phyloP scores from a whole-genome alignment of 1,140 invertebrate genomes.

The Caenorhabditis inopinata region DNA sequence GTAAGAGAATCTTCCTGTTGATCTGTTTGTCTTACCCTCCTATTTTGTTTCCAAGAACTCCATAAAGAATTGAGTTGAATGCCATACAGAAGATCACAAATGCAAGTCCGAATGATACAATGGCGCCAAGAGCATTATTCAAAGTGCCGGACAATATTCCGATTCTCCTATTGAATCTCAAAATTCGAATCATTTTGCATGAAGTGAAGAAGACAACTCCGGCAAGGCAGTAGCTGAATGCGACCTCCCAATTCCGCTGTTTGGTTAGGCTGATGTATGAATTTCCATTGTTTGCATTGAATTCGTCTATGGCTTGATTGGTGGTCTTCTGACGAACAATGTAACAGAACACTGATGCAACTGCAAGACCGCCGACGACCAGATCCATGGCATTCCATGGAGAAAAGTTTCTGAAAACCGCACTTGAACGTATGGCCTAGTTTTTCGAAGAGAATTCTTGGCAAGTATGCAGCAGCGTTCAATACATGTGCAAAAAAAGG shows the following conservation, averaged over 20 bases:
- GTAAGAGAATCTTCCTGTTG: not conserved
- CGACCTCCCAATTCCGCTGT: constrained; percentile 69
- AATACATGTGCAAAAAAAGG: too few species aligned
- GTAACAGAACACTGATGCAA: constrained; percentile 4
- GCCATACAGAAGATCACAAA: constrained; percentile 67
- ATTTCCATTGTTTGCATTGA: constrained; percentile 69
- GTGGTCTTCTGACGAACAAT: constrained; percentile 3
- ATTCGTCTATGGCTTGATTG: constrained; percentile 64
- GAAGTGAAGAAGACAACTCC: constrained; percentile 69
- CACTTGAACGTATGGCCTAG: too few species aligned
- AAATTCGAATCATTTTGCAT: constrained; percentile 70
- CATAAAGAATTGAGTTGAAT: constrained; percentile 69
- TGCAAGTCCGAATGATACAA: constrained; percentile 67
- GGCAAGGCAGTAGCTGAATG: constrained; percentile 69
- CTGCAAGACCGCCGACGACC: constrained; percentile 44
- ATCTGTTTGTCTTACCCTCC: not conserved
- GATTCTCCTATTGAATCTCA: constrained; percentile 70
- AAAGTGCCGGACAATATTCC: constrained; percentile 67
- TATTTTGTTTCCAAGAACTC: constrained; percentile 68
- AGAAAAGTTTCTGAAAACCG: constrained; percentile 65
- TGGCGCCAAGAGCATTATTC: constrained; percentile 58
- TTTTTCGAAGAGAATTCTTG: constrained; percentile 55
- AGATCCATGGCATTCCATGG: constrained; percentile 65
- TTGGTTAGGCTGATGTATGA: constrained; percentile 70
- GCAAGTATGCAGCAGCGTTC: not conserved